Percentiles rank a stretch among this genome's conserved stretches.
phyloP scores from a whole-genome alignment of 2,113 vertebrate species.

The Laticauda laticaudata region DNA sequence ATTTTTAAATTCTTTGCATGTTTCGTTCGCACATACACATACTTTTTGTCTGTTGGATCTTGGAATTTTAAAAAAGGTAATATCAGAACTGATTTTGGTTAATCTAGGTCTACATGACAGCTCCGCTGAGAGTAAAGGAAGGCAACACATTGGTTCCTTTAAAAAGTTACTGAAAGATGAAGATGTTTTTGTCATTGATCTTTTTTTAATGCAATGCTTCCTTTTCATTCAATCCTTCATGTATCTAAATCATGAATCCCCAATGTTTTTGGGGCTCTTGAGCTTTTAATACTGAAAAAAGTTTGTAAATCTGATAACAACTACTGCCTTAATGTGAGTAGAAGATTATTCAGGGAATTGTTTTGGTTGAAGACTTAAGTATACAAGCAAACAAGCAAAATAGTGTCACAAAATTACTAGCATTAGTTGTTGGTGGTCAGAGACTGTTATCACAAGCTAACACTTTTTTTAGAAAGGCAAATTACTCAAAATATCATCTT shows the following conservation, averaged over 20 bases:
- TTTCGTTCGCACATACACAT: background rate
- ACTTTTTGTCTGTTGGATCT: background rate
- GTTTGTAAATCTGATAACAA: background rate
- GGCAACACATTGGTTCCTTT: background rate
- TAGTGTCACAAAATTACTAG: background rate
- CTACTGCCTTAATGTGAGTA: background rate
- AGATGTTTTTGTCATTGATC: background rate
- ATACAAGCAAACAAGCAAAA: background rate
- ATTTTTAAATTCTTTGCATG: background rate
- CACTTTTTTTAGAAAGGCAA: background rate
- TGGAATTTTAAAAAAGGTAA: background rate
- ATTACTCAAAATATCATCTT: background rate
- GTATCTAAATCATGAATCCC: background rate
- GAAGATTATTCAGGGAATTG: background rate
- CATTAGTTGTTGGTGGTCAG: background rate
- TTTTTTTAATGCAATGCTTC: background rate
- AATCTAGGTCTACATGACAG: background rate
- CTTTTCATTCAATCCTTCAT: background rate
- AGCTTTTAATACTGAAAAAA: background rate
- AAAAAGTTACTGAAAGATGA: background rate
- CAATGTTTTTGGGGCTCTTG: background rate
- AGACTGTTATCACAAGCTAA: background rate
- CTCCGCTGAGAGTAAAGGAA: background rate
- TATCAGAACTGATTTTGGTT: background rate
- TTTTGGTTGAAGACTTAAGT: background rate